phyloP scores from a whole-genome alignment of 2,797 vertebrate genomes.

The Melanotaenia parkinsoni region DNA sequence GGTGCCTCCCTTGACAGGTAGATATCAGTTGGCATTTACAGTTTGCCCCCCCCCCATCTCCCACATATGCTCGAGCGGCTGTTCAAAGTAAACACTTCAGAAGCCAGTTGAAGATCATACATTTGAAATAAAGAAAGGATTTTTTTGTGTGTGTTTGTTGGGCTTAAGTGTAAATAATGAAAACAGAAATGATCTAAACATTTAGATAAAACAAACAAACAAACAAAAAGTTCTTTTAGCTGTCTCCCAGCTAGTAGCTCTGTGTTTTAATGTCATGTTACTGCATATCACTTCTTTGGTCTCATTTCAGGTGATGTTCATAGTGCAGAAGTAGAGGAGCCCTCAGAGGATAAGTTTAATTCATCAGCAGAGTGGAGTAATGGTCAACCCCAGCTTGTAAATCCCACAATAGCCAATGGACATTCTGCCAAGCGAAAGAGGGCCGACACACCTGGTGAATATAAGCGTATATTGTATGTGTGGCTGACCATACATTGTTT shows the following conservation, averaged over 20 bases:
- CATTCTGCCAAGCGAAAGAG: conserved; percentile 86
- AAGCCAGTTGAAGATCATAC: conserved; percentile 18
- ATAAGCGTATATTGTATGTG: conserved; percentile 1
- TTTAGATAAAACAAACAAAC: conserved; percentile 6
- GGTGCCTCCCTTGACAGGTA: conserved; percentile 73
- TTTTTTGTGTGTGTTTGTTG: not conserved
- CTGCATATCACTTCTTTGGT: conserved; percentile 4
- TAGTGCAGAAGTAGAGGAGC: conserved; percentile 80
- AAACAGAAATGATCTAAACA: conserved; percentile 1
- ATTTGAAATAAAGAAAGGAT: conserved; percentile 14
- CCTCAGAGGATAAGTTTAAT: conserved; percentile 78
- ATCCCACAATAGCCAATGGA: conserved; percentile 82
- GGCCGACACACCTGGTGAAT: conserved; percentile 86
- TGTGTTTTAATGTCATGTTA: conserved; percentile 3
- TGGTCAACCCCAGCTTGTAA: conserved; percentile 65
- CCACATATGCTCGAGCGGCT: conserved; percentile 47
- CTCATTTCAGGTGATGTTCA: conserved; percentile 54
- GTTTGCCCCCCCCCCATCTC: not conserved
- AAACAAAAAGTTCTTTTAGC: conserved; percentile 8
- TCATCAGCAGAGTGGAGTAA: conserved; percentile 84
- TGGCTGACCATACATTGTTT: not conserved
- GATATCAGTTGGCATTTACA: conserved; percentile 50
- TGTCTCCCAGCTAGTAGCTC: not conserved
- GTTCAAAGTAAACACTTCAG: conserved; percentile 14
- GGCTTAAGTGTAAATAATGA: not conserved